These are phyloP conservation scores for Eremobia ochroleuca DNA, from an alignment of 2,888 invertebrate species.

Conservation along the genomic window DNA sequence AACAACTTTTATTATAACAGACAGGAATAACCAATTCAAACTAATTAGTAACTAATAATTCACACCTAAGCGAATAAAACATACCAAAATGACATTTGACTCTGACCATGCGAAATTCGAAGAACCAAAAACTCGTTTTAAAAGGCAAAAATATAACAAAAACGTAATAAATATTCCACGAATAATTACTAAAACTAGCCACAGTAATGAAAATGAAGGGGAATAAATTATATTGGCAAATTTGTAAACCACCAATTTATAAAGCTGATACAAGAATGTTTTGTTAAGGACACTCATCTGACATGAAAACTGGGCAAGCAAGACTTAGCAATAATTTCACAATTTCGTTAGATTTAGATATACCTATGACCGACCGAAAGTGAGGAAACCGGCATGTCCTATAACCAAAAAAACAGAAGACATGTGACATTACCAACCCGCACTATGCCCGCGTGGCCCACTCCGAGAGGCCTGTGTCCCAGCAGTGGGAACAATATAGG, in stretches of 20 bases:
- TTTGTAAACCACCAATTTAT: constrained; percentile 77
- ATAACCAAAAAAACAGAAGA: no score
- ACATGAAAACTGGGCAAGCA: background rate
- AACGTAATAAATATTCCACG: constrained; percentile 43
- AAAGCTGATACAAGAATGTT: constrained; percentile 69
- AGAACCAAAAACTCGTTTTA: constrained; percentile 47
- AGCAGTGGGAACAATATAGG: background rate
- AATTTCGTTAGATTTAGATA: background rate
- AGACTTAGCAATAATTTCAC: constrained; percentile 11
- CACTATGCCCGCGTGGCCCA: no score
- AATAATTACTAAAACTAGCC: constrained; percentile 64
- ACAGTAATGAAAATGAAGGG: constrained; percentile 66
- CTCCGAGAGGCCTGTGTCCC: background rate
- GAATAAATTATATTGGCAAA: constrained; percentile 71
- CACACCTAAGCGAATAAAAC: constrained; percentile 48
- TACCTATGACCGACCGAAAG: no score
- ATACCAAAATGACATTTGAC: constrained; percentile 48
- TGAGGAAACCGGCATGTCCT: no score
- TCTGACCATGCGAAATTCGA: constrained; percentile 39
- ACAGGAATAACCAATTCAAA: constrained; percentile 48
- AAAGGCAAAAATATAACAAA: constrained; percentile 36
- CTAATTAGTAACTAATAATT: constrained; percentile 63
- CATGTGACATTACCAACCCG: no score
- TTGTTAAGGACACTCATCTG: constrained; percentile 49
- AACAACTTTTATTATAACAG: background rate